phyloP scores from a whole-genome alignment of 2,797 vertebrate genomes.

The Odontamblyopus lacepedii region DNA sequence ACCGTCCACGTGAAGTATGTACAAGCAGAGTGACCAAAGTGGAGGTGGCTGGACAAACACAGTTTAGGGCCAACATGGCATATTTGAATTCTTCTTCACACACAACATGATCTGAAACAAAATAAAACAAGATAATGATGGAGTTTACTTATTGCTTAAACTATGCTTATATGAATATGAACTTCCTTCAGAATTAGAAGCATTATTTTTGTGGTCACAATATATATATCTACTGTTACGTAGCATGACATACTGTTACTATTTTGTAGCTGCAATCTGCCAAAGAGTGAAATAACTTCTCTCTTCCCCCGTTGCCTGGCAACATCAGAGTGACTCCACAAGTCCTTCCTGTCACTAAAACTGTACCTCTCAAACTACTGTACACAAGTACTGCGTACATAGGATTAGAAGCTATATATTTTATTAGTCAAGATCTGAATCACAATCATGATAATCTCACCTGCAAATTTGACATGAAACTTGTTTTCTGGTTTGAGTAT shows the following conservation, averaged over 20 bases:
- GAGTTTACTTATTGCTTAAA: not conserved
- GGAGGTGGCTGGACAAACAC: slow-evolving; percentile 96
- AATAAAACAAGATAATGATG: not conserved
- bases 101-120: slow-evolving; percentile 90
- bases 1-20: slow-evolving; percentile 99
- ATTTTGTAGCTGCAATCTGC: not conserved
- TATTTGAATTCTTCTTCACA: slow-evolving; percentile 99
- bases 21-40: slow-evolving; percentile 96
- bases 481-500: slow-evolving; percentile 99
- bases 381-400: not conserved
- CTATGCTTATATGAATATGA: not conserved
- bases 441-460: slow-evolving; percentile 57
- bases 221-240: not conserved
- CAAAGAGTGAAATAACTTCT: slow-evolving; percentile 5
- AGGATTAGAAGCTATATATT: not conserved
- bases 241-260: slow-evolving; percentile 1
- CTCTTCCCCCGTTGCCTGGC: slow-evolving; percentile 13
- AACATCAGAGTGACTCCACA: slow-evolving; percentile 15
- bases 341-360: not conserved
- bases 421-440: not conserved
- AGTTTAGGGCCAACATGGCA: slow-evolving; percentile 97
- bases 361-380: not conserved
- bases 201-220: not conserved
- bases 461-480: slow-evolving; percentile 99
- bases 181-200: not conserved